A percentile compares a stretch with the other conserved stretches of the same genome.
Conservation (phyloP, 2,797 vertebrate genomes). For the Microctenopoma stevenorrisi region DNA sequence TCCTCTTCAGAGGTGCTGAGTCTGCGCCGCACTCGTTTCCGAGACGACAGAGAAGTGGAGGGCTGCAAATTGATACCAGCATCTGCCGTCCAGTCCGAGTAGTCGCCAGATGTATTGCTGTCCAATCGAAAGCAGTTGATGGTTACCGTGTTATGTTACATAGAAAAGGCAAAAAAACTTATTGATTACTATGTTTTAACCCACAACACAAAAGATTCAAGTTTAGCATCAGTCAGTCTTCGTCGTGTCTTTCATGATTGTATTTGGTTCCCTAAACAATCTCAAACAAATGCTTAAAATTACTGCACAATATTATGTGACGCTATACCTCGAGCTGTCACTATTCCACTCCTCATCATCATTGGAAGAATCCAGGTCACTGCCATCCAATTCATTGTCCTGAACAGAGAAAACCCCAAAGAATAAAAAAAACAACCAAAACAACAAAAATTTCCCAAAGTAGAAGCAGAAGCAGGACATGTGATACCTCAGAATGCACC, state of each 20-base stretch:
- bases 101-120: slow-evolving; percentile 92
- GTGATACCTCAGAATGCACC: slow-evolving; percentile 64
- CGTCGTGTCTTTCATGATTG: not conserved
- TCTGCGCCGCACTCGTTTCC: slow-evolving; percentile 81
- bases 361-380: slow-evolving; percentile 85
- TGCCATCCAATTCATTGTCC: slow-evolving; percentile 84
- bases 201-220: not conserved
- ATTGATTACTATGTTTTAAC: no score
- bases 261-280: slow-evolving; percentile 29
- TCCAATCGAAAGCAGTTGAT: slow-evolving; percentile 20
- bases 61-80: slow-evolving; percentile 92
- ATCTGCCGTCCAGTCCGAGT: slow-evolving; percentile 96
- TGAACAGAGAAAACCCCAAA: slow-evolving; percentile 34
- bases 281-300: slow-evolving; percentile 18
- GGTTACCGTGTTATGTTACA: slow-evolving; percentile 4
- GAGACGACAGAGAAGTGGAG: slow-evolving; percentile 85
- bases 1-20: slow-evolving; percentile 94
- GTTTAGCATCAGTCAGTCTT: not conserved
- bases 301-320: not conserved
- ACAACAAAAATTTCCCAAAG: not conserved
- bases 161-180: not conserved
- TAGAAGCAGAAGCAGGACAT: not conserved
- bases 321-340: slow-evolving; percentile 90
- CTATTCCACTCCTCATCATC: slow-evolving; percentile 95
- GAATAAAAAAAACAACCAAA: not conserved